These are phyloP conservation scores for Blastomussa wellsi DNA, from an alignment of 92 coral and sea anemone species.

Conservation along the genomic window DNA sequence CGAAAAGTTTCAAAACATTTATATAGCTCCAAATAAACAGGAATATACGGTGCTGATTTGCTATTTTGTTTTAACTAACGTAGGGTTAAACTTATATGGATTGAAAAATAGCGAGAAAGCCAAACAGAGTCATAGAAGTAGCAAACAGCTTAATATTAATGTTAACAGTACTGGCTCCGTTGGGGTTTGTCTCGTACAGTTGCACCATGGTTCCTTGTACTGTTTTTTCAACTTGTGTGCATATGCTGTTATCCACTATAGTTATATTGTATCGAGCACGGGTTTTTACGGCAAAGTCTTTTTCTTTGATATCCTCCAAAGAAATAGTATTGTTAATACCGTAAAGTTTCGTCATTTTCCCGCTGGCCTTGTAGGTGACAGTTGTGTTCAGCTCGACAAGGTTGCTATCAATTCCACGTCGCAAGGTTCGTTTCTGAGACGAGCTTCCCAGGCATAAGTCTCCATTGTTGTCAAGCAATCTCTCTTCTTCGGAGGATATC, in stretches of 20 bases:
- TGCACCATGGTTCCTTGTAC: slow-evolving; percentile 10
- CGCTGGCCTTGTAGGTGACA: slow-evolving; percentile 6
- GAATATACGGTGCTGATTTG: too few species aligned
- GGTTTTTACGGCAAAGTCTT: slow-evolving; percentile 24
- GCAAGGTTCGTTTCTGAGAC: not conserved
- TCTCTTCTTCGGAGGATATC: slow-evolving; percentile 18
- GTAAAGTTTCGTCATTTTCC: not conserved
- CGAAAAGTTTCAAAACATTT: too few species aligned
- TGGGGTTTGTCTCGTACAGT: slow-evolving; percentile 37
- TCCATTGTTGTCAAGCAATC: slow-evolving; percentile 9
- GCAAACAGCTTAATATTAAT: slow-evolving; percentile 1
- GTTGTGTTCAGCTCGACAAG: not conserved
- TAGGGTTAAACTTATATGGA: too few species aligned
- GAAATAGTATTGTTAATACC: not conserved
- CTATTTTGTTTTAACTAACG: too few species aligned
- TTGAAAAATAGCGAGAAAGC: not conserved
- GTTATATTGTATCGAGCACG: slow-evolving; percentile 24
- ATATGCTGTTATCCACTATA: not conserved
- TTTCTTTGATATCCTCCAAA: slow-evolving; percentile 11
- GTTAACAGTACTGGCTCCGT: not conserved
- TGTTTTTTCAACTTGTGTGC: slow-evolving; percentile 15
- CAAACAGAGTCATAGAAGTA: not conserved
- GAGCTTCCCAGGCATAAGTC: not conserved
- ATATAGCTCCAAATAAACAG: too few species aligned
- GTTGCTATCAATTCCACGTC: not conserved